phyloP scores from a whole-genome alignment of 2,113 vertebrate species.

The Sylvietta virens region DNA sequence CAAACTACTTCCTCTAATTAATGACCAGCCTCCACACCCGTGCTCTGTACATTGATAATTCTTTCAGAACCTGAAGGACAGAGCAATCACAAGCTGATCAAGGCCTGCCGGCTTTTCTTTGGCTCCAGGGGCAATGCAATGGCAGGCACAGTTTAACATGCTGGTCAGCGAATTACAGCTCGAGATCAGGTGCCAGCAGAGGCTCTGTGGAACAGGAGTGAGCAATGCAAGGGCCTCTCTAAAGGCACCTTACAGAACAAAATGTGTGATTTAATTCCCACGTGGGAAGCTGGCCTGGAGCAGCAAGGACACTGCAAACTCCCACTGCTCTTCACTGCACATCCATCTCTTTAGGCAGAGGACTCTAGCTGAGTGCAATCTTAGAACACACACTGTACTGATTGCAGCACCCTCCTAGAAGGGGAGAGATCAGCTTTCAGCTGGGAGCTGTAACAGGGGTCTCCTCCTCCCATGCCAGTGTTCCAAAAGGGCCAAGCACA shows the following conservation, averaged over 20 bases:
- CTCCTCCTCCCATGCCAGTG: neutral
- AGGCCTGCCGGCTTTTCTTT: neutral
- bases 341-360: neutral
- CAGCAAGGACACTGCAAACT: neutral
- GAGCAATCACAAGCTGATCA: neutral
- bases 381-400: neutral
- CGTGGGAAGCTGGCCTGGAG: neutral
- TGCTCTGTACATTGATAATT: neutral
- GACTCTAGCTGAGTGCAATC: neutral
- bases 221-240: neutral
- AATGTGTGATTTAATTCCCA: neutral
- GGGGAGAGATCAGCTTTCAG: neutral
- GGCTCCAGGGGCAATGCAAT: neutral
- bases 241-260: neutral
- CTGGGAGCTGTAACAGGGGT: neutral
- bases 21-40: fast-evolving
- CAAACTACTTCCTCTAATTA: neutral
- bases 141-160: neutral
- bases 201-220: neutral
- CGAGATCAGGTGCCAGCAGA: neutral
- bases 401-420: neutral
- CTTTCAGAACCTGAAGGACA: neutral
- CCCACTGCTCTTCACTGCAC: neutral
- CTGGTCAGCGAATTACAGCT: neutral
- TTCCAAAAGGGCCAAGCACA: neutral